Evolutionary conservation across 2,113 vertebrate species (phyloP).

Genomic region (Merops nubicus): DNA sequence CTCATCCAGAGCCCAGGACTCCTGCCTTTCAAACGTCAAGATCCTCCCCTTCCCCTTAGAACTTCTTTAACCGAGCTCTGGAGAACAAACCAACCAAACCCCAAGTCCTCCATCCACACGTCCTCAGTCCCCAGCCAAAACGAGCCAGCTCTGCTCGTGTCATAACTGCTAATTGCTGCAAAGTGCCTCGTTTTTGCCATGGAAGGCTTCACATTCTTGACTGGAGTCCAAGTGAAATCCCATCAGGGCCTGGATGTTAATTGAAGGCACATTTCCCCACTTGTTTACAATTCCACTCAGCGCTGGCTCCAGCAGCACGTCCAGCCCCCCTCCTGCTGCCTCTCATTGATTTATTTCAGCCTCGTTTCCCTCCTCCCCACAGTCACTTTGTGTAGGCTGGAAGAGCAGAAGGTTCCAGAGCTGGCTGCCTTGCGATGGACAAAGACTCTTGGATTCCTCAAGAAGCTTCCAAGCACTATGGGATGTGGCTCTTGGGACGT

Average conservation of each 20-base stretch:
- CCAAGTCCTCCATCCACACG: background rate
- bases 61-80: background rate
- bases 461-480: background rate
- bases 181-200: background rate
- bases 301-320: background rate
- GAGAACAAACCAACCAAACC: background rate
- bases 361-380: background rate
- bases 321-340: conserved; percentile 2
- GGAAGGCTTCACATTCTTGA: background rate
- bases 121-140: background rate
- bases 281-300: conserved; percentile 27
- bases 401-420: conserved; percentile 1
- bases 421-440: background rate
- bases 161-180: conserved; percentile 2
- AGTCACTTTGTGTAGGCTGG: background rate
- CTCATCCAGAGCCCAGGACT: background rate
- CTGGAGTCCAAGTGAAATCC: conserved; percentile 21
- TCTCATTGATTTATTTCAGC: background rate
- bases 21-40: background rate
- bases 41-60: background rate
- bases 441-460: background rate
- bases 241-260: conserved; percentile 35
- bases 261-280: conserved; percentile 38
- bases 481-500: background rate
- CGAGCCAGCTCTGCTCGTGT: background rate